Evolutionary conservation across 2,888 invertebrate genomes (phyloP), one percentile per base, ranked within the genome.

Genomic region (Ryuthela nishihirai): DNA sequence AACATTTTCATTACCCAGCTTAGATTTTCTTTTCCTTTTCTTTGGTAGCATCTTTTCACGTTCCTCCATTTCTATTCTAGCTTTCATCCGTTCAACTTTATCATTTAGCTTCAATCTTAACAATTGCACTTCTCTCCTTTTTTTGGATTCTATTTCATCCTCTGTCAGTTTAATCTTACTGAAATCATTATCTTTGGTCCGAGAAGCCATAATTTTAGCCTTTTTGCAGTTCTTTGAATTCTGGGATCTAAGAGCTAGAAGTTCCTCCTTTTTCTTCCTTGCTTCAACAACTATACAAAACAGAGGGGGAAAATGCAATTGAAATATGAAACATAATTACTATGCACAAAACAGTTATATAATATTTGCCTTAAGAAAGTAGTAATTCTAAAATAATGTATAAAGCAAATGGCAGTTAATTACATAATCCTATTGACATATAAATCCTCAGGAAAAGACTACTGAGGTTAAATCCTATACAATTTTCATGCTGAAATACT

Each of bases 181-280:
- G 40, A 64, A 65, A 40, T 65, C 62, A 48, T 65, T 65, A 32
- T 65, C 65, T 39, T 64, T 64, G 12, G 65, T 65, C 2, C 65
- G 44, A 20, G 59, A 54, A 32, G 62, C 59, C 65, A 65, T 65
- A 36, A 63, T 49, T 47, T 60, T 56, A 12, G 65, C 62, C 26
- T 64, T 65, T 26, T 62, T 64, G 42, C 42, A 46, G 18, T 54
- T 64, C 40, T 65, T 65, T 1, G 64, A 49, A 50, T 47, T 64
- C 38, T 65, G 64, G 9, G 64, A 43, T 43, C 65, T 29, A 2
- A 64, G 17, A 9, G 50, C 38, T 10, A 65, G 35, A 4, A 65
- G 41, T 23, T 56, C 15, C 35, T 65, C 60, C 38, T 61, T 62
- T 44, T 58, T 47, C 20, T 34, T 44, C 0, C 36, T 41, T 10